These are phyloP conservation scores for Psittacula derbiana DNA, from an alignment of 2,797 vertebrate genomes.

Conservation along the genomic window DNA sequence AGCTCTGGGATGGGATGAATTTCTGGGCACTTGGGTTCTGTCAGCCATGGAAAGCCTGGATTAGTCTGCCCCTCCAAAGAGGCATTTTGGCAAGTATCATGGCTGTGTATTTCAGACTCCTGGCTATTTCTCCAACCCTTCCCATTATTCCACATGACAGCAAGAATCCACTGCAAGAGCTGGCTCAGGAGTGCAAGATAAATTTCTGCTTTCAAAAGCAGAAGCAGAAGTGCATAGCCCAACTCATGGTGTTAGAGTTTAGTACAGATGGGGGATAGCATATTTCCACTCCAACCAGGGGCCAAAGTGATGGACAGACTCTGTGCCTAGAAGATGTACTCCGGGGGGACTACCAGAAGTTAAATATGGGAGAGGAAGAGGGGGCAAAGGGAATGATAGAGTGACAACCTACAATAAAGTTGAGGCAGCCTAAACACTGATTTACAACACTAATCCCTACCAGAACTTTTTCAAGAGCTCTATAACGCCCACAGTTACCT, in stretches of 20 bases:
- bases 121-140: background rate
- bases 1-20: background rate
- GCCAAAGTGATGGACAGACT: background rate
- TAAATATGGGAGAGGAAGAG: background rate
- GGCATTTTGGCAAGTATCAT: background rate
- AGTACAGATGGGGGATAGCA: background rate
- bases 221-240: background rate
- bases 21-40: background rate
- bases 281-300: background rate
- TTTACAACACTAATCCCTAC: background rate
- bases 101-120: background rate
- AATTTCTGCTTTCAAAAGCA: background rate
- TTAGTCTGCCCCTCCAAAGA: background rate
- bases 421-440: background rate
- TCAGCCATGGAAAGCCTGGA: background rate
- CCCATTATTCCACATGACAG: background rate
- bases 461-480: background rate
- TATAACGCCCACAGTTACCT: background rate
- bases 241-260: fast-evolving
- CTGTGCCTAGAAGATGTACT: fast-evolving
- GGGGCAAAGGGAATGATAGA: background rate
- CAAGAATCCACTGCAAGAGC: background rate
- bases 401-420: background rate
- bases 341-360: background rate
- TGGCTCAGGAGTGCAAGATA: background rate